Evolutionary conservation across 2,113 vertebrate genomes (phyloP).

Genomic region (Ictalurus punctatus): DNA sequence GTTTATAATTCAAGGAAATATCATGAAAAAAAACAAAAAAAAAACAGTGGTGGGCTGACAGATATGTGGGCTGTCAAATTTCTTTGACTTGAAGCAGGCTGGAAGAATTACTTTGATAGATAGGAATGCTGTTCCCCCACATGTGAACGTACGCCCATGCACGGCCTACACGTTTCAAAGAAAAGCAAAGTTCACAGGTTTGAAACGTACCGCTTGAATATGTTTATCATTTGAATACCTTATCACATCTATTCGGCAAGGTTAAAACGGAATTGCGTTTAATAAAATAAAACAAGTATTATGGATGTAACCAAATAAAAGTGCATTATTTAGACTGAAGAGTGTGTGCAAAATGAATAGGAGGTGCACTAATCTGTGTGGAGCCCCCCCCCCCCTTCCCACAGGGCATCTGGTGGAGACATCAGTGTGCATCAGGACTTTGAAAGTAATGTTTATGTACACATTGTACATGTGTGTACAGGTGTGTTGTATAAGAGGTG

Average conservation of each 20-base stretch:
- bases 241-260: background rate
- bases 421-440: background rate
- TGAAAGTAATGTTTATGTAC: background rate
- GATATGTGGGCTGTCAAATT: slow-evolving; percentile 63
- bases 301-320: background rate
- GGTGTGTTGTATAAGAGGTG: background rate
- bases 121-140: slow-evolving; percentile 74
- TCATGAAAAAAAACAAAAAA: slow-evolving; percentile 51
- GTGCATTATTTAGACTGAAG: background rate
- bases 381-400: no score
- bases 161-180: slow-evolving; percentile 64
- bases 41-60: slow-evolving; percentile 54
- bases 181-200: background rate
- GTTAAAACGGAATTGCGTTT: background rate
- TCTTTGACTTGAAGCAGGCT: slow-evolving; percentile 64
- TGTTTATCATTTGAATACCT: background rate
- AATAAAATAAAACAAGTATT: background rate
- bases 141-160: slow-evolving; percentile 61
- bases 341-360: background rate
- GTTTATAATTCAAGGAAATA: slow-evolving; percentile 68
- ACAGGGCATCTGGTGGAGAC: background rate
- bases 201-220: background rate
- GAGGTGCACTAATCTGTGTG: background rate
- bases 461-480: no score
- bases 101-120: slow-evolving; percentile 71